A percentile compares a stretch with the other conserved stretches of the same genome.
Conservation (phyloP, 2,797 vertebrate genomes). For the Tinamus major region DNA sequence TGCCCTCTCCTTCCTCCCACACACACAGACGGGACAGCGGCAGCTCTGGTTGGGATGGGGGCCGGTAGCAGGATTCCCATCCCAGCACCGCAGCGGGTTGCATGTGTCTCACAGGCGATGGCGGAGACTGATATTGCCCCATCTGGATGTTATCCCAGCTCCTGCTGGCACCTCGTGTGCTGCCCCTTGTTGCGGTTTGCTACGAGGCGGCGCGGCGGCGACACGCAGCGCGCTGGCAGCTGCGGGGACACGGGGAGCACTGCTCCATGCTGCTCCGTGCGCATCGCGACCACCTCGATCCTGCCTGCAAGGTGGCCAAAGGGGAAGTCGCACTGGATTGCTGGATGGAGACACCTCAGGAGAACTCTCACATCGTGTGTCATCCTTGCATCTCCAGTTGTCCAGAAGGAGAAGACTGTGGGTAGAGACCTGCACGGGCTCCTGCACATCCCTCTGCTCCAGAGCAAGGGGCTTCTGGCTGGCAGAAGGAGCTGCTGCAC, state of each 20-base stretch:
- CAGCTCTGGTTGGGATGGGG: neutral
- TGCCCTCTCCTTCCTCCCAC: neutral
- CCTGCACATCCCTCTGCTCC: neutral
- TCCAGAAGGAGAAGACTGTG: rapidly evolving
- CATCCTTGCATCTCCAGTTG: neutral
- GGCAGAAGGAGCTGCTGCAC: neutral
- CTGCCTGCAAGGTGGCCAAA: neutral
- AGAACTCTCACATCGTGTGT: neutral
- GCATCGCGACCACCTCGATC: rapidly evolving
- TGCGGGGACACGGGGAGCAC: neutral
- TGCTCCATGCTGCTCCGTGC: neutral
- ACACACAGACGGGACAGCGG: neutral
- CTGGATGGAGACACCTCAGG: neutral
- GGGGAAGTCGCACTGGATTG: rapidly evolving
- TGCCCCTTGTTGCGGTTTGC: neutral
- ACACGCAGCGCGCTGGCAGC: neutral
- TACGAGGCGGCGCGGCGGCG: neutral
- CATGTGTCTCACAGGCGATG: neutral
- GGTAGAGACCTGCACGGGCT: rapidly evolving
- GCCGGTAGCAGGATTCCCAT: neutral
- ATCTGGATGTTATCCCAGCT: neutral
- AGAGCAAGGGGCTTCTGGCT: rapidly evolving
- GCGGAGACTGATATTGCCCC: rapidly evolving
- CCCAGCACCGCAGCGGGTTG: rapidly evolving
- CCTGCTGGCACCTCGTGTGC: neutral